Conservation (phyloP, 2,113 vertebrate genomes). For the Malurus cyaneus region DNA sequence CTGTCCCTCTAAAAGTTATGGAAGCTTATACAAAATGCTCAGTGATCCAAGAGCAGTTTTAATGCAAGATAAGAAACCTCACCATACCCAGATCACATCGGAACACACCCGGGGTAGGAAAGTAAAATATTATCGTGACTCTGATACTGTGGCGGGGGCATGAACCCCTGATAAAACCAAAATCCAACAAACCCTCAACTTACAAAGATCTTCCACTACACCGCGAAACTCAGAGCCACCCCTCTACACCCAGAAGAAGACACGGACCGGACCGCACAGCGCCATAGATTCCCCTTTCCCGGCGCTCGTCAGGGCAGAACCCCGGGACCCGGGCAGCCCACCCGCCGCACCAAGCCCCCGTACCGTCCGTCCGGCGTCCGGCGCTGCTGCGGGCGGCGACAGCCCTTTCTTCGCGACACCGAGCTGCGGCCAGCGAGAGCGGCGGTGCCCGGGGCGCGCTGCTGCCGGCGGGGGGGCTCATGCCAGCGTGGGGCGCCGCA, state of each 20-base stretch:
- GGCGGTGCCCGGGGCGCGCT: background rate
- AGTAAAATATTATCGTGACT: background rate
- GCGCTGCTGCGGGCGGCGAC: background rate
- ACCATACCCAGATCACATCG: background rate
- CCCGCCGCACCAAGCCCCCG: background rate
- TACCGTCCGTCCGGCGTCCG: background rate
- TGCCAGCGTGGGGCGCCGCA: background rate
- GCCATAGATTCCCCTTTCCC: rapidly evolving
- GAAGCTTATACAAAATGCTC: background rate
- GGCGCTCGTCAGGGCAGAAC: no score
- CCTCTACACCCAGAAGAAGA: background rate
- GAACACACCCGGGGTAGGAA: background rate
- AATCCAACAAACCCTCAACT: background rate
- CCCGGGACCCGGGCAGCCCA: background rate
- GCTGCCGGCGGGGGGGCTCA: background rate
- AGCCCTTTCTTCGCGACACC: background rate
- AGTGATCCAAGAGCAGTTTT: background rate
- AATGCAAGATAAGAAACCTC: background rate
- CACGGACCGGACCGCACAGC: rapidly evolving
- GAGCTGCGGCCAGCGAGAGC: background rate
- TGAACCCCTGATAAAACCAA: background rate
- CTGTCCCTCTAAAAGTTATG: background rate
- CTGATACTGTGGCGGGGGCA: background rate
- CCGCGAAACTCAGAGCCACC: background rate
- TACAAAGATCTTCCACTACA: background rate